Conservation (phyloP, 2,797 vertebrate species). For the Dermochelys coriacea region DNA sequence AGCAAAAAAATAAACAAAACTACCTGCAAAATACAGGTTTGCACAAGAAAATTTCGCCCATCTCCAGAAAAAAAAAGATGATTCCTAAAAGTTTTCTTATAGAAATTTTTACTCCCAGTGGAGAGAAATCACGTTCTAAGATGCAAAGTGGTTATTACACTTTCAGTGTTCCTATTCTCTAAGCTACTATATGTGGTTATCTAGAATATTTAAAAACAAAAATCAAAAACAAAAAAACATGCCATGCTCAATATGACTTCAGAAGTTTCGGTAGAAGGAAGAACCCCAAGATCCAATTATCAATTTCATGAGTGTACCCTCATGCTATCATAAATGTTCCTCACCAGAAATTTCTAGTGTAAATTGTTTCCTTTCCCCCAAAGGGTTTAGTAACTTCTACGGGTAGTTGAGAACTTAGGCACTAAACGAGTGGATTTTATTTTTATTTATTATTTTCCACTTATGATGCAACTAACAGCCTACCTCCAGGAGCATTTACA, state of each 20-base stretch:
- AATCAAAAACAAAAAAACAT: fast-evolving
- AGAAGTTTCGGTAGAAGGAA: background rate
- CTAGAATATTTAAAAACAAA: fast-evolving
- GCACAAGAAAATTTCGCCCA: background rate
- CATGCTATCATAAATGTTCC: background rate
- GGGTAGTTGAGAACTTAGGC: background rate
- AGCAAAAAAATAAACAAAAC: background rate
- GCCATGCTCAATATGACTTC: fast-evolving
- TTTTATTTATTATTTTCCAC: background rate
- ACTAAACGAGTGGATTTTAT: background rate
- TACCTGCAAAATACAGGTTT: background rate
- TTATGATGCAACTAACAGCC: background rate
- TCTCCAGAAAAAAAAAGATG: background rate
- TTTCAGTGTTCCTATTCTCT: fast-evolving
- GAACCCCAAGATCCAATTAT: fast-evolving
- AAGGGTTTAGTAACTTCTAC: background rate
- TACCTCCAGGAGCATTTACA: background rate
- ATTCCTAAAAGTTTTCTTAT: background rate
- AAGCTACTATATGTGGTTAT: fast-evolving
- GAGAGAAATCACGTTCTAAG: background rate
- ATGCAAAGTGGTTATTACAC: fast-evolving
- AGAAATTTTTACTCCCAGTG: fast-evolving
- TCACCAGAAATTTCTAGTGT: fast-evolving
- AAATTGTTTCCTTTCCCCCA: fast-evolving
- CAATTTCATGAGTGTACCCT: fast-evolving